Percentiles rank a stretch among this genome's conserved stretches.
Evolutionary conservation across 2,797 vertebrate species (phyloP).

Genomic region (Silurus aristotelis): DNA sequence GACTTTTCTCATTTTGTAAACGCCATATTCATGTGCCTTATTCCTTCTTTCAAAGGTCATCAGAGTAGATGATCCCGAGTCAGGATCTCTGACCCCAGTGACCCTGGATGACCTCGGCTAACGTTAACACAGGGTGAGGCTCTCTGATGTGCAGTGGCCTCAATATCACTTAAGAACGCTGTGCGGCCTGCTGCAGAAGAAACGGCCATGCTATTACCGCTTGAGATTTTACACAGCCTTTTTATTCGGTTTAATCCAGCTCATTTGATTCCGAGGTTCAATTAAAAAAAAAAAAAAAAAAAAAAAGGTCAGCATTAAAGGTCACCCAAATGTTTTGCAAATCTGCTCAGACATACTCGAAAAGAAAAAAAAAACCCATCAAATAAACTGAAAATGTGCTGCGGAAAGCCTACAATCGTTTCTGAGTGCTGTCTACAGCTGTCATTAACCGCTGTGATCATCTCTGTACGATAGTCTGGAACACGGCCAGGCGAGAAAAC

Average conservation of each 20-base stretch:
- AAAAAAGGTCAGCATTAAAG: slow-evolving; percentile 6
- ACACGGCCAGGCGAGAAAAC: background rate
- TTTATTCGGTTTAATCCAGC: background rate
- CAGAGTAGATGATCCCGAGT: background rate
- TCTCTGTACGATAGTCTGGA: background rate
- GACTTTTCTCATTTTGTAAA: background rate
- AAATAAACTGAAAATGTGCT: background rate
- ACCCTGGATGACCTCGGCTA: slow-evolving; percentile 43
- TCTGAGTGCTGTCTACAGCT: background rate
- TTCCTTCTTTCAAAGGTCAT: background rate
- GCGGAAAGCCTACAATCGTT: background rate
- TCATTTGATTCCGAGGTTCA: background rate
- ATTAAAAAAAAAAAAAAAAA: background rate
- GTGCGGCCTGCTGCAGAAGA: slow-evolving; percentile 13
- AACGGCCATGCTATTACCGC: background rate
- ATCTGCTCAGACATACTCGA: background rate
- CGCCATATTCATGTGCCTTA: too few species aligned
- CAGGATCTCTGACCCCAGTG: slow-evolving; percentile 16
- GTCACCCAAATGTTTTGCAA: background rate
- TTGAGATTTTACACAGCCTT: slow-evolving; percentile 9
- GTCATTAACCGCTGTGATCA: slow-evolving; percentile 13
- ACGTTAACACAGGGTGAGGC: slow-evolving; percentile 40
- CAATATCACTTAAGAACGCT: slow-evolving; percentile 8
- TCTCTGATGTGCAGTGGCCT: slow-evolving; percentile 1
- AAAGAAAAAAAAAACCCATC: background rate